These are phyloP conservation scores for Lates japonicus DNA, from an alignment of 2,797 vertebrate species.

Conservation along the genomic window DNA sequence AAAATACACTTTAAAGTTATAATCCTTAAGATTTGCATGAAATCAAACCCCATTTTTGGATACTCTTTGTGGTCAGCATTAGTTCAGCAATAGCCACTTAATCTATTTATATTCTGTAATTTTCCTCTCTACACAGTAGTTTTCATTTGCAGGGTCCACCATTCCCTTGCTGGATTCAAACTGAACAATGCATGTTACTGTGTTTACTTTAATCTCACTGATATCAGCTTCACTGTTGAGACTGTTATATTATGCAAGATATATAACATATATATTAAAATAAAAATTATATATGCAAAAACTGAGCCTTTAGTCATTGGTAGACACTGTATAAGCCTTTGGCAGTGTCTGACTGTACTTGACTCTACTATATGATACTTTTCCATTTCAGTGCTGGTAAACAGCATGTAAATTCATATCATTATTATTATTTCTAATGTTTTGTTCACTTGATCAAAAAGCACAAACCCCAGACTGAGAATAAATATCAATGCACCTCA, in stretches of 20 bases:
- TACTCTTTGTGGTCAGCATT: neutral
- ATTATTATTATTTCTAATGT: neutral
- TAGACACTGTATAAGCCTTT: neutral
- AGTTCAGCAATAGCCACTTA: neutral
- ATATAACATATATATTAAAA: too few relatives aligned
- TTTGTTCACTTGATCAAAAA: conserved; percentile 13
- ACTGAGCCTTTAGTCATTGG: neutral
- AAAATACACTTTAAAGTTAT: neutral
- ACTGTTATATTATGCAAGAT: too few relatives aligned
- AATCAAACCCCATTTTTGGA: neutral
- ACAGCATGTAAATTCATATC: neutral
- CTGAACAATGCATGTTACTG: neutral
- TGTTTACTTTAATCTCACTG: neutral
- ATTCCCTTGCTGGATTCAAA: neutral
- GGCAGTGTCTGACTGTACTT: neutral
- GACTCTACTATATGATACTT: neutral
- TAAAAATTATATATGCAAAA: neutral
- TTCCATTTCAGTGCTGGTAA: neutral
- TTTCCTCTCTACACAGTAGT: too few relatives aligned
- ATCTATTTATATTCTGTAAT: neutral
- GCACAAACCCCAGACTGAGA: neutral
- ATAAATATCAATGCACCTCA: conserved; percentile 19
- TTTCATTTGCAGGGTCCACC: neutral
- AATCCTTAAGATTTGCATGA: neutral
- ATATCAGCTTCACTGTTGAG: neutral